Evolutionary conservation across 2,113 vertebrate genomes (phyloP).

Genomic region (Isichthys henryi): DNA sequence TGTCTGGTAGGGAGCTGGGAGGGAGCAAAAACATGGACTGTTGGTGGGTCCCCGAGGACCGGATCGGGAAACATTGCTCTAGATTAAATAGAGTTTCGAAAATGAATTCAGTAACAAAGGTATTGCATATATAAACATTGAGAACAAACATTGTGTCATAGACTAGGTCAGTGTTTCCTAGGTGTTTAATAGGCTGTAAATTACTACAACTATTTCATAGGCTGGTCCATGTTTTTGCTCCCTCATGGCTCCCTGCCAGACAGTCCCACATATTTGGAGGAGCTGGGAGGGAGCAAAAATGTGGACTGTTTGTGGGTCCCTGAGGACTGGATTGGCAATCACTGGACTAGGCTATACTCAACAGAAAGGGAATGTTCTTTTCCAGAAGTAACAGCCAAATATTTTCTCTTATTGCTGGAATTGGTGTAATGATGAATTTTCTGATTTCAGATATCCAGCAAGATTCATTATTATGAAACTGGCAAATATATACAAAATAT

Average conservation of each 20-base stretch:
- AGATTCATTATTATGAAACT: background rate
- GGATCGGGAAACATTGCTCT: background rate
- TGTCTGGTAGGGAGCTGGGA: too few species aligned
- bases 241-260: background rate
- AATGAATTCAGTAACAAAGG: background rate
- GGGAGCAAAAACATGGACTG: too few species aligned
- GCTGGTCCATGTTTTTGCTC: background rate
- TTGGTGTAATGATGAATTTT: background rate
- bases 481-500: background rate
- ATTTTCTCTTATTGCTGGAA: background rate
- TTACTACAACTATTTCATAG: too few species aligned
- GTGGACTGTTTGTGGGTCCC: background rate
- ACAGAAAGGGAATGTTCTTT: background rate
- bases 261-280: background rate
- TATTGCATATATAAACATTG: background rate
- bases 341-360: background rate
- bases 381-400: background rate
- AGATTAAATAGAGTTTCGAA: background rate
- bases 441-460: background rate
- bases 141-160: background rate
- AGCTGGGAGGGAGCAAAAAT: background rate
- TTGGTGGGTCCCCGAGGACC: too few species aligned
- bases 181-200: too few species aligned
- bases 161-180: background rate
- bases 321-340: background rate